Base-by-base conservation (phyloP, 2,888 invertebrate species). In the Ephialtes manifestator region DNA sequence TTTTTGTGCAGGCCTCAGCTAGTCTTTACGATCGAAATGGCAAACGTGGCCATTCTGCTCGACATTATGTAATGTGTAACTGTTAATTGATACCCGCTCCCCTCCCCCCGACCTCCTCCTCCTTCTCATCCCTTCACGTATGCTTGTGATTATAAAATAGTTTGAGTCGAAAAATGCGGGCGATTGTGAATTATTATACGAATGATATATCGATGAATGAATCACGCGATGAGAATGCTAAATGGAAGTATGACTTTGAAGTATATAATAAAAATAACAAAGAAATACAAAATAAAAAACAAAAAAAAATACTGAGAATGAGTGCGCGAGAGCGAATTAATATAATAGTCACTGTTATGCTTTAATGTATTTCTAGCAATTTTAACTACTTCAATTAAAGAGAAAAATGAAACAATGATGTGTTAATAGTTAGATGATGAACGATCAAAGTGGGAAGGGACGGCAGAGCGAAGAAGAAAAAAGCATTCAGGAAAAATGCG, bases 301-400 rank as follows among this genome's bases (percentile, higher is more conserved):
- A 60, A 65, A 79, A 39, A 63, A 60, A 65, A 39, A 81, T n/a
- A 89, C 85, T 88, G 87, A 88, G 89, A 88, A 78, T 81, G 87
- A 89, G 89, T 89, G 88, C 88, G 87, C 88, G 88, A 76, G 70
- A 79, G 81, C 72, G 79, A 75, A 85, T 87, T 86, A 81, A 81
- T 90, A 91, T 88, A 81, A 90, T 92, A 93, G 93, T 93, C 92
- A 93, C 90, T 92, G 91, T 92, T 92, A 93, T 93, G 92, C 92
- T 93, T 92, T 93, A 92, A 92, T 91, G 90, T 92, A 92, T 91
- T 92, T 93, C 90, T 92, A 93, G 91, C 92, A 87, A 91, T 91
- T 92, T 91, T 90, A 90, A 91, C 89, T 90, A 92, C 86, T 92
- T 91, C 88, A 87, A 92, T 92, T 92, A 89, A 90, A 90, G 87